Conservation (phyloP, 35 echinoderm and acorn worm species). For the Ptychodera flava region DNA sequence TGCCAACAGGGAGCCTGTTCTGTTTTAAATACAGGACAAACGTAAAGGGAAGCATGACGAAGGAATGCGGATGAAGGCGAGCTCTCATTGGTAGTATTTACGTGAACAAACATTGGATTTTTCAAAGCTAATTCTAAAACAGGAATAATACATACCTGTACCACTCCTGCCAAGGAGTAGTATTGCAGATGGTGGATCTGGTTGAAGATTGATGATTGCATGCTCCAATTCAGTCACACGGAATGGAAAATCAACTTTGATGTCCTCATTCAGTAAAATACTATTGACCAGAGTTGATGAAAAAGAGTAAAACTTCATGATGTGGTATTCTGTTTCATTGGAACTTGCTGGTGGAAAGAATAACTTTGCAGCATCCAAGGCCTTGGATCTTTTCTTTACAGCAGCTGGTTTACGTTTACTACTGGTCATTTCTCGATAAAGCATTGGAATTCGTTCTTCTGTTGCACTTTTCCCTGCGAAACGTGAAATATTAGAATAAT, state of each 20-base stretch:
- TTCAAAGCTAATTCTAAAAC: no score
- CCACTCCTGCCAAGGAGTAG: conserved; percentile 47
- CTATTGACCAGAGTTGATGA: conserved; percentile 46
- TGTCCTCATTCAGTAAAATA: conserved; percentile 24
- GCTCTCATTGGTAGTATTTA: no score
- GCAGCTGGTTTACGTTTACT: conserved; percentile 2
- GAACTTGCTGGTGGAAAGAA: conserved; percentile 59
- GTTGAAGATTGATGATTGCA: conserved; percentile 45
- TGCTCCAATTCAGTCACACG: conserved; percentile 58
- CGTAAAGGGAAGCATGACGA: no score
- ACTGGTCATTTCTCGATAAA: conserved; percentile 17
- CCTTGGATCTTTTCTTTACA: background rate
- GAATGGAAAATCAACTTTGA: conserved; percentile 53
- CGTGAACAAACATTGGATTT: no score
- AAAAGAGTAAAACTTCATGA: conserved; percentile 59
- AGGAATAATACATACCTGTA: conserved; percentile 42
- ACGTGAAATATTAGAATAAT: no score
- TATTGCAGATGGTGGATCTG: conserved; percentile 25
- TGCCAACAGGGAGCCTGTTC: no score
- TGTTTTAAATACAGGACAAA: no score
- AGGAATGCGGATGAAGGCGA: no score
- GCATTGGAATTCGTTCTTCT: conserved; percentile 14
- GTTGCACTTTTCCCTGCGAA: no score
- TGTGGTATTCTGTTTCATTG: conserved; percentile 51
- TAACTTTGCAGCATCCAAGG: background rate